Evolutionary conservation across 2,888 invertebrate species (phyloP).

Genomic region (Antitype chi): DNA sequence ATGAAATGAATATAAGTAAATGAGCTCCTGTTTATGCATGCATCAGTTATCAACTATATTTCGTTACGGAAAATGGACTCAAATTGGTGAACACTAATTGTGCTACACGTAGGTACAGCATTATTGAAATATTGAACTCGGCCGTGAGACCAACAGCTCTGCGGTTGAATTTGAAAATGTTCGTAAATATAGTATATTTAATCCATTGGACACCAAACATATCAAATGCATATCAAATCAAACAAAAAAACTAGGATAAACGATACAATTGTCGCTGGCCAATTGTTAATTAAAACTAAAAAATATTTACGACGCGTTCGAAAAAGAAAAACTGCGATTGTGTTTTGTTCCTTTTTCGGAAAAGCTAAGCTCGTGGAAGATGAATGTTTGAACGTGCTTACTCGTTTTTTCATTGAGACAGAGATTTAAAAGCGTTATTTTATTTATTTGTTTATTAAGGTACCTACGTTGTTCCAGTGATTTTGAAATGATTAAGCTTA

Average conservation of each 20-base stretch:
- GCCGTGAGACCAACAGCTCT: background rate
- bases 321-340: conserved; percentile 39
- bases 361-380: conserved; percentile 46
- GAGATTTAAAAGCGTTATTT: conserved; percentile 31
- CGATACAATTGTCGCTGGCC: conserved; percentile 18
- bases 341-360: conserved; percentile 34
- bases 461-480: background rate
- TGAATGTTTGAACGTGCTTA: conserved; percentile 37
- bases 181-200: conserved; percentile 12
- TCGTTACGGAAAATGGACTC: conserved; percentile 11
- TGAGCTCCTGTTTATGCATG: conserved; percentile 30
- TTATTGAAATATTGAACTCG: conserved; percentile 17
- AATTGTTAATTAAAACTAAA: conserved; percentile 57
- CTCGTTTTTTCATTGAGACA: conserved; percentile 26
- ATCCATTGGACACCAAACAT: conserved; percentile 12
- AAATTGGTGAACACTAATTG: conserved; percentile 20
- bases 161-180: conserved; percentile 12
- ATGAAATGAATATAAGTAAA: conserved; percentile 48
- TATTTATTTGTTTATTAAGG: conserved; percentile 10
- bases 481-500: background rate
- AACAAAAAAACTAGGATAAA: conserved; percentile 9
- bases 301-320: conserved; percentile 49
- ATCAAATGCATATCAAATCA: background rate
- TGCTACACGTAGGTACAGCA: conserved; percentile 1
- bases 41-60: conserved; percentile 24